These are phyloP conservation scores for Drosophila arawakana DNA, from an alignment of 1,140 invertebrate species.

Conservation along the genomic window DNA sequence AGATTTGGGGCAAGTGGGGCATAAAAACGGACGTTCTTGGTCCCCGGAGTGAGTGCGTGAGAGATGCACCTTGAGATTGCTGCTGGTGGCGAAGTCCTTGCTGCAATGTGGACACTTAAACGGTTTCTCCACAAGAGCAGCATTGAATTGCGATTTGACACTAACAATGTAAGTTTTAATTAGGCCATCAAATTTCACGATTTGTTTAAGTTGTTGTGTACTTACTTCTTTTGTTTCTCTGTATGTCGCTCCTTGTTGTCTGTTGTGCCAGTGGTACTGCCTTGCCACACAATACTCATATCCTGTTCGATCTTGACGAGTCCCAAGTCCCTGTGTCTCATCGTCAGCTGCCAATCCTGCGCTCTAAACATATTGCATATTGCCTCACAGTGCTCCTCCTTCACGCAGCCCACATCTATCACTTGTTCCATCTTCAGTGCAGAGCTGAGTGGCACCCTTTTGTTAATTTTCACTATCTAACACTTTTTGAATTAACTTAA, in stretches of 20 bases:
- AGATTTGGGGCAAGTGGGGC: conserved; percentile 41
- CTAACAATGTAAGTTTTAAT: conserved; percentile 11
- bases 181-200: not conserved
- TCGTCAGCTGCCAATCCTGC: conserved; percentile 40
- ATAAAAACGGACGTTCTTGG: conserved; percentile 39
- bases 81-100: conserved; percentile 43
- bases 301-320: conserved; percentile 45
- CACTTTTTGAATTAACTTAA: not conserved
- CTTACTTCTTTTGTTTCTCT: conserved; percentile 40
- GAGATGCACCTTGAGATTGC: conserved; percentile 40
- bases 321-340: conserved; percentile 38
- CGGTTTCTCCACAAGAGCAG: conserved; percentile 16
- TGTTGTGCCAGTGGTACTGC: not conserved
- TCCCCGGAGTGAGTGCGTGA: conserved; percentile 35
- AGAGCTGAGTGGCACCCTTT: not conserved
- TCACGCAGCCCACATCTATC: conserved; percentile 41
- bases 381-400: conserved; percentile 45
- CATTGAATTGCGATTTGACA: conserved; percentile 10
- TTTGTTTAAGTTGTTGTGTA: not conserved
- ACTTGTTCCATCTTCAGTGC: conserved; percentile 31
- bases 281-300: conserved; percentile 42
- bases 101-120: conserved; percentile 40
- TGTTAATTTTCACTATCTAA: not conserved
- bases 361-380: conserved; percentile 44
- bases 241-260: conserved; percentile 10